These are phyloP conservation scores for Drosophila ogumai DNA, from an alignment of 1,140 invertebrate species.

Conservation along the genomic window DNA sequence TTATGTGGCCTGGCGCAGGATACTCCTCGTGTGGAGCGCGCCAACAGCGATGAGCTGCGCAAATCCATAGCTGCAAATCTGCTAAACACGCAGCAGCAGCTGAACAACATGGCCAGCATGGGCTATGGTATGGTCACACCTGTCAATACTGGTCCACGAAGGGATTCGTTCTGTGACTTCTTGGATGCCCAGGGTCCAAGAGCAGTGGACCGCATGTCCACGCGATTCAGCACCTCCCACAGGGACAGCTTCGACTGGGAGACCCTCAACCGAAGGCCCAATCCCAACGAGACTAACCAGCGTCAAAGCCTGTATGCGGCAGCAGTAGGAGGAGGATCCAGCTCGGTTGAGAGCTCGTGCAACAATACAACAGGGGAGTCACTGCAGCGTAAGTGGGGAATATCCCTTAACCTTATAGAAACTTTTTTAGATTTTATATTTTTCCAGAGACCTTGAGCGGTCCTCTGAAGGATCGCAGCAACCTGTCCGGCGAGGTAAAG, in stretches of 20 bases:
- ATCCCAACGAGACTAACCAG: constrained; percentile 29
- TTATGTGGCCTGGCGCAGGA: constrained; percentile 25
- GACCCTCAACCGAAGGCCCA: constrained; percentile 40
- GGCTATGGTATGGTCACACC: constrained; percentile 10
- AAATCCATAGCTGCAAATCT: constrained; percentile 61
- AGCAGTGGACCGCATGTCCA: constrained; percentile 65
- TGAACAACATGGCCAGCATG: constrained; percentile 21
- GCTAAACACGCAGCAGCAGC: constrained; percentile 34
- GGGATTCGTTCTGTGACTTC: constrained; percentile 82
- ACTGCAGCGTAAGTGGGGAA: constrained; percentile 48
- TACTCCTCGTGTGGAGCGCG: constrained; percentile 29
- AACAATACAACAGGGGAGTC: constrained; percentile 47
- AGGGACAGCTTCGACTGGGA: constrained; percentile 83
- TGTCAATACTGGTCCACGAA: constrained; percentile 27
- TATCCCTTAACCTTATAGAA: not conserved
- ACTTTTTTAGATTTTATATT: not conserved
- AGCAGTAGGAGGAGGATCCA: constrained; percentile 6
- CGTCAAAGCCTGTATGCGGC: constrained; percentile 39
- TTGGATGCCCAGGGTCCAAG: constrained; percentile 63
- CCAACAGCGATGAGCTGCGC: constrained; percentile 59
- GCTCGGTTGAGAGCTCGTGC: constrained; percentile 23
- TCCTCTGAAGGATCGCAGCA: constrained; percentile 72
- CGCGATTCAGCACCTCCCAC: constrained; percentile 47
- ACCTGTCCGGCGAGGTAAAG: constrained; percentile 60
- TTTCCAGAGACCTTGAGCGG: constrained; percentile 58